These are phyloP conservation scores for Heliconius hewitsoni DNA, from an alignment of 1,140 invertebrate genomes.

Conservation along the genomic window DNA sequence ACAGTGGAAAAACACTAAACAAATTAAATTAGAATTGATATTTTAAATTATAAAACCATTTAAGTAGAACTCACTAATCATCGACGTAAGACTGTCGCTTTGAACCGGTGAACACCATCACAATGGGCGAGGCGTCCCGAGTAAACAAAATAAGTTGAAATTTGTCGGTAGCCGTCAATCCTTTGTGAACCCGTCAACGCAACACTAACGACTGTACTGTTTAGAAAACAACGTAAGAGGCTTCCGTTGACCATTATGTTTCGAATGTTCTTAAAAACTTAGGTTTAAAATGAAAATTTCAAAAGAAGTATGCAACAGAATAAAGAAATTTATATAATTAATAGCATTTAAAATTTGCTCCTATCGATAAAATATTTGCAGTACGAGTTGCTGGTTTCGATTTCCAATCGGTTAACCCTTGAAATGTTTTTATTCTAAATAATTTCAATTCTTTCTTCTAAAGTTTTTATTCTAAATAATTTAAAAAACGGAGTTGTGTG, in stretches of 20 bases:
- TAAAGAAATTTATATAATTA: no score
- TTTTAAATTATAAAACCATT: conserved; percentile 6
- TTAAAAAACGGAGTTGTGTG: no score
- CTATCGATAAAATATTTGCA: no score
- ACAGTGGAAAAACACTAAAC: background rate
- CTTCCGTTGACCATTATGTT: conserved; percentile 61
- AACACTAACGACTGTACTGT: conserved; percentile 47
- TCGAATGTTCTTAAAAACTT: background rate
- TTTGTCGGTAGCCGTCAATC: conserved; percentile 41
- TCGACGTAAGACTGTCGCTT: conserved; percentile 23
- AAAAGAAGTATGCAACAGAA: no score
- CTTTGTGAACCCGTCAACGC: conserved; percentile 37
- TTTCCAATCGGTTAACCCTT: no score
- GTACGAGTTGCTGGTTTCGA: no score
- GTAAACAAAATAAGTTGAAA: conserved; percentile 33
- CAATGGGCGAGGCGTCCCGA: conserved; percentile 32
- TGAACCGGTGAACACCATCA: conserved; percentile 20
- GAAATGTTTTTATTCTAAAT: no score
- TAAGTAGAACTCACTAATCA: conserved; percentile 25
- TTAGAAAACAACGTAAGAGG: conserved; percentile 66
- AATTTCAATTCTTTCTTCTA: no score
- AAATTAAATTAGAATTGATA: background rate
- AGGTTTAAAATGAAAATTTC: no score
- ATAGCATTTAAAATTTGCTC: no score
- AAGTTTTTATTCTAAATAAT: no score